Percentiles rank a stretch among this genome's conserved stretches.
Conservation (phyloP, 2,797 vertebrate species). For the Leptoclinus maculatus region DNA sequence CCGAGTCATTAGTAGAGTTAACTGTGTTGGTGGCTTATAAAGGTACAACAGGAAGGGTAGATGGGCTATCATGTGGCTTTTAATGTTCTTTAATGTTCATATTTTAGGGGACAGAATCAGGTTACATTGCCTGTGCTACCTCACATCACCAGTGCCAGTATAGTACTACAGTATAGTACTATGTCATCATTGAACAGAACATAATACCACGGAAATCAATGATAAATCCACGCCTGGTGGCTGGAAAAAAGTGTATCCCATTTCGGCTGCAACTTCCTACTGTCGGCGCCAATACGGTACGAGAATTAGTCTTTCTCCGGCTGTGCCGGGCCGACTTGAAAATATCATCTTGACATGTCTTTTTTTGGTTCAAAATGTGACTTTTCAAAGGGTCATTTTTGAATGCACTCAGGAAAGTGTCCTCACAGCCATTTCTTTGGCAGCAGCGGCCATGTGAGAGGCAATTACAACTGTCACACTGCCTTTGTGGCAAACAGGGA, state of each 20-base stretch:
- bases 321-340: background rate
- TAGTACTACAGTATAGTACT: background rate
- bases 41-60: background rate
- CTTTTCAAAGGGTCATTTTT: background rate
- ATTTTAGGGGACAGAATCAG: too few species aligned
- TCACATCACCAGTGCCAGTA: background rate
- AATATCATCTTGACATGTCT: background rate
- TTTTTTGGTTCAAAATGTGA: background rate
- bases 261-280: background rate
- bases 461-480: background rate
- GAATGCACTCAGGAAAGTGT: background rate
- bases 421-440: background rate
- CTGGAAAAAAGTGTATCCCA: background rate
- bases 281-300: background rate
- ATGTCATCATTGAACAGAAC: background rate
- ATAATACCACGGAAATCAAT: background rate
- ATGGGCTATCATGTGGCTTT: background rate
- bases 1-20: constrained; percentile 35
- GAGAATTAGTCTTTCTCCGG: background rate
- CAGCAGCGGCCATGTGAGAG: background rate
- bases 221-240: background rate
- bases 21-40: constrained; percentile 30
- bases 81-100: background rate
- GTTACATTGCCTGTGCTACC: background rate
- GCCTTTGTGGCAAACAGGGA: background rate